phyloP scores from a whole-genome alignment of 2,888 invertebrate species.

The Thyatira batis region DNA sequence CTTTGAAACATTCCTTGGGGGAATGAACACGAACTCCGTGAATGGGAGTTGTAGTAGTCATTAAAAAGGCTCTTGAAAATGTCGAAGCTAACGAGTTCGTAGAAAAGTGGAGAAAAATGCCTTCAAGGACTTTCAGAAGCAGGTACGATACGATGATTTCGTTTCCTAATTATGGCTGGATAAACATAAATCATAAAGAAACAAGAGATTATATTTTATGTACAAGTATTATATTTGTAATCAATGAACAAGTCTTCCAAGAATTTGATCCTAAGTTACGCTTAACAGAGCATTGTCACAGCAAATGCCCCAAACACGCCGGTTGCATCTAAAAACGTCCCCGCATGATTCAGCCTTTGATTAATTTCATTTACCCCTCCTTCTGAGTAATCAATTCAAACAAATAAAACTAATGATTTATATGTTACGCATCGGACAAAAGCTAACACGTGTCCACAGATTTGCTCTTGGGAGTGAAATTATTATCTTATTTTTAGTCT shows the following conservation, averaged over 20 bases:
- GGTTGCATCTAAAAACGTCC: slow-evolving; percentile 1
- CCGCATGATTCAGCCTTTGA: slow-evolving; percentile 4
- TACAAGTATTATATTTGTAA: too few species aligned
- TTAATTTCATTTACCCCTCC: slow-evolving; percentile 2
- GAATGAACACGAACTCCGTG: neutral
- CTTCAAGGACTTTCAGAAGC: neutral
- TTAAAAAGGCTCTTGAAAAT: neutral
- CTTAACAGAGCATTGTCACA: neutral
- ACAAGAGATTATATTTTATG: too few species aligned
- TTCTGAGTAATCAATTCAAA: slow-evolving; percentile 1
- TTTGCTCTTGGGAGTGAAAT: neutral
- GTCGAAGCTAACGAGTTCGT: neutral
- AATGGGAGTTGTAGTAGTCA: neutral
- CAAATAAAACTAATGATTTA: slow-evolving; percentile 4
- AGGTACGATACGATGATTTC: neutral
- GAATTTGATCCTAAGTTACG: neutral
- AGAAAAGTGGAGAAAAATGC: neutral
- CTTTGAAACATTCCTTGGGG: neutral
- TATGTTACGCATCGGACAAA: neutral
- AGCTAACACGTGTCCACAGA: neutral
- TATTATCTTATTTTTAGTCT: slow-evolving; percentile 1
- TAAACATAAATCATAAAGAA: neutral
- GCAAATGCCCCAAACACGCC: neutral
- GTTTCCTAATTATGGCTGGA: too few species aligned
- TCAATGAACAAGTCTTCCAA: neutral